These are phyloP conservation scores for Anagrus nilaparvatae DNA, from an alignment of 1,140 invertebrate species.

Conservation along the genomic window DNA sequence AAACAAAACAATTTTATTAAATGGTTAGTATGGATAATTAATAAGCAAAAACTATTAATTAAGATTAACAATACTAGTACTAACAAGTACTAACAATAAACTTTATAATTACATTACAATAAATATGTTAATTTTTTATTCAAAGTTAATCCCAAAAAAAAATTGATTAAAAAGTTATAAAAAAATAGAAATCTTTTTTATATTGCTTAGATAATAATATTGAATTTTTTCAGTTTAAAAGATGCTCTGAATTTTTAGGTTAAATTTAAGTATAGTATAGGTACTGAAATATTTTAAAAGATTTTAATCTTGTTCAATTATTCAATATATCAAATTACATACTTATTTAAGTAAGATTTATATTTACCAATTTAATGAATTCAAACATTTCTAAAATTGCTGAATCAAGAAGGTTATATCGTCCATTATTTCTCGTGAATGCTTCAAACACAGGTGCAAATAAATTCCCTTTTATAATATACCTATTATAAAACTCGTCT, in stretches of 20 bases:
- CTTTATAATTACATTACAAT: too few relatives aligned
- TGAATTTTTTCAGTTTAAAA: neutral
- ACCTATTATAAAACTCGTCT: conserved; percentile 96
- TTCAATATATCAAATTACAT: too few relatives aligned
- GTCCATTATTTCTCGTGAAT: conserved; percentile 90
- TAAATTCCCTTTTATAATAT: conserved; percentile 92
- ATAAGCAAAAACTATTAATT: too few relatives aligned
- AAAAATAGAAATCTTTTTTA: conserved; percentile 9
- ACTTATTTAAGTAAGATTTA: neutral
- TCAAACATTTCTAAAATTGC: conserved; percentile 99
- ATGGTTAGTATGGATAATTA: conserved; percentile 7
- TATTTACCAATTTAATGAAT: conserved; percentile 79
- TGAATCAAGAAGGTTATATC: conserved; percentile 97
- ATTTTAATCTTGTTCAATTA: too few relatives aligned
- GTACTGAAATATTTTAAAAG: too few relatives aligned
- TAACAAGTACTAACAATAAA: too few relatives aligned
- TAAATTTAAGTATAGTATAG: too few relatives aligned
- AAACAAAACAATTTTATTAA: neutral
- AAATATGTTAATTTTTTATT: too few relatives aligned
- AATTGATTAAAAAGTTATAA: too few relatives aligned
- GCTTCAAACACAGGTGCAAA: conserved; percentile 94
- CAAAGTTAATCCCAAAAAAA: too few relatives aligned
- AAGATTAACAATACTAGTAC: too few relatives aligned
- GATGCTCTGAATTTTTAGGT: too few relatives aligned
- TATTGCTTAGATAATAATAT: neutral